Conservation (phyloP, 2,113 vertebrate genomes). For the Nematolebias whitei region DNA sequence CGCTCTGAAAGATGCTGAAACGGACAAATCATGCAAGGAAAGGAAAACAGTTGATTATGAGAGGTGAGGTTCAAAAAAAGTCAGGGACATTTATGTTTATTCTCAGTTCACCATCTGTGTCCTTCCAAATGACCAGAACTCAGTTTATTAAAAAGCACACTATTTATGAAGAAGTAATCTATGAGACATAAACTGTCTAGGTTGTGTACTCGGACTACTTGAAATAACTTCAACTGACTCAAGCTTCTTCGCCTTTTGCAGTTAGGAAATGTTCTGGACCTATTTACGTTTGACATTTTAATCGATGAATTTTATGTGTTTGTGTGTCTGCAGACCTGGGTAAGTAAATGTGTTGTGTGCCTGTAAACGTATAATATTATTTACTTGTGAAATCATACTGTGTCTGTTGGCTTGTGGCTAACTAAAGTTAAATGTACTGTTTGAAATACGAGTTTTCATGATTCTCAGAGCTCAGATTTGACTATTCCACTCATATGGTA, state of each 20-base stretch:
- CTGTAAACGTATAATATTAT: slow-evolving; percentile 10
- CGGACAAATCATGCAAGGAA: slow-evolving; percentile 91
- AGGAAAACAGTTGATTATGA: slow-evolving; percentile 93
- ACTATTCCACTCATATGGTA: slow-evolving; percentile 25
- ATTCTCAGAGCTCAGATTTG: slow-evolving; percentile 33
- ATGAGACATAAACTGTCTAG: slow-evolving; percentile 65
- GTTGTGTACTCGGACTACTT: slow-evolving; percentile 61
- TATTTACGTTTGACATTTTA: slow-evolving; percentile 29
- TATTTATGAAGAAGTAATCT: slow-evolving; percentile 69
- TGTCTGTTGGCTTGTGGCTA: slow-evolving; percentile 32
- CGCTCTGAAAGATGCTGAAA: slow-evolving; percentile 90
- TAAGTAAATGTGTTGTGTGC: slow-evolving; percentile 61
- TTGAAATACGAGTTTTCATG: slow-evolving; percentile 29
- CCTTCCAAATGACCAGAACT: slow-evolving; percentile 43
- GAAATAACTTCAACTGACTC: slow-evolving; percentile 59
- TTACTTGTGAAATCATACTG: slow-evolving; percentile 22
- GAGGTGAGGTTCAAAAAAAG: slow-evolving; percentile 81
- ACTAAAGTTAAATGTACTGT: slow-evolving; percentile 14
- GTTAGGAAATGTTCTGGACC: slow-evolving; percentile 24
- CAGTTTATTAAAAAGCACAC: slow-evolving; percentile 51
- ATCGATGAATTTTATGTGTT: slow-evolving; percentile 39
- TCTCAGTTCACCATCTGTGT: slow-evolving; percentile 29
- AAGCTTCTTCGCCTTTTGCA: slow-evolving; percentile 50
- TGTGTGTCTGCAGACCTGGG: slow-evolving; percentile 69
- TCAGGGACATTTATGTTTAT: slow-evolving; percentile 8